Base-by-base conservation (phyloP, 2,113 vertebrate genomes). In the Nyctereutes procyonoides region DNA sequence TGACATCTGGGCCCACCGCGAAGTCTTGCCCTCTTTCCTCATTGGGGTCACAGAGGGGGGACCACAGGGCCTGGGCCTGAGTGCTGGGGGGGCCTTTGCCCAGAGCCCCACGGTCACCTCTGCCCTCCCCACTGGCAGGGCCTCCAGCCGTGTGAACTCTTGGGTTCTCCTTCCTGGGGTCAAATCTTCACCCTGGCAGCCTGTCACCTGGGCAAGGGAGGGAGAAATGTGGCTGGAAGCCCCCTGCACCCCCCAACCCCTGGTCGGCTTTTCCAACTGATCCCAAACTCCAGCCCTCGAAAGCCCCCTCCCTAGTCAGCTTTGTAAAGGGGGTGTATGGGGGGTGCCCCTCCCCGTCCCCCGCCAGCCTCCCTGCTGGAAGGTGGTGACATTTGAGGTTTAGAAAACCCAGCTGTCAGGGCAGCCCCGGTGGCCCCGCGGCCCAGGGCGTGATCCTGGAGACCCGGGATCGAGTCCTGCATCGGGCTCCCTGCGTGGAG, bases 31-130 rank as follows among this genome's bases (percentile, higher is more conserved):
- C 19, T 38, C 32, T 43, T 15, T n/a, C 63, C 60, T 12, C 3
- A 2, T 48, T 0, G 3, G 17, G 13, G 60, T n/a, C 0, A 0
- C 58, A 16, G 6, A 2, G 51, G 53, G 35, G 19, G 7, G 10
- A 43, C 10, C 74, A 28, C 43, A 32, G 7, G 7, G 3, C 15
- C 15, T 1, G 3, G 74, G 74, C 16, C 1, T 2, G 32, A 19
- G 26, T 0, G 11, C 51, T 9, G 51, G 56, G 2, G 2, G 17
- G 69, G 69, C 82, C 16, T 17, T 14, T 17, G 8, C 3, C 14
- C 51, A 53, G 32, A 56, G n/a, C 8, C 35, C 51, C 85, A 6
- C 2, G 24, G 43, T 16, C 16, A 19, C 10, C 19, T 30, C 55
- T 24, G 56, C 26, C 26, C 51, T 16, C 1, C 2, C 9, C 19